Evolutionary conservation across 35 echinoderm and acorn worm genomes (phyloP).

Genomic region (Ptychodera flava): DNA sequence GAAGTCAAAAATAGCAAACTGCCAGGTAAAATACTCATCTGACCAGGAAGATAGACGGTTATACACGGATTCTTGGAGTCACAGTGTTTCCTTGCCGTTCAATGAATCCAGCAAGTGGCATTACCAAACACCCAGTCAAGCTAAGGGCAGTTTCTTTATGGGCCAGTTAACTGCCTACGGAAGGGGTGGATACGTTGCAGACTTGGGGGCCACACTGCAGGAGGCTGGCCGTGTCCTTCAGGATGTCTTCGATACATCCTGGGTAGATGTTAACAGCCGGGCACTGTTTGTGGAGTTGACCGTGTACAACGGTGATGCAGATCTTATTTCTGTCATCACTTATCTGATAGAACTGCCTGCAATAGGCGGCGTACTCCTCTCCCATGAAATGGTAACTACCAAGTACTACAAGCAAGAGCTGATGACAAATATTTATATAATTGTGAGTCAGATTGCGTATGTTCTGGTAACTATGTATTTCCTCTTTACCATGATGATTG

Average conservation of each 20-base stretch:
- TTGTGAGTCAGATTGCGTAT: conserved; percentile 37
- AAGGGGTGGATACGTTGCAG: conserved; percentile 50
- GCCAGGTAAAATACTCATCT: neutral
- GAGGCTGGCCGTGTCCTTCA: neutral
- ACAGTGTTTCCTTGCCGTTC: neutral
- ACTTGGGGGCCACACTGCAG: conserved; percentile 21
- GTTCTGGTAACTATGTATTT: conserved; percentile 49
- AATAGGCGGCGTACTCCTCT: conserved; percentile 21
- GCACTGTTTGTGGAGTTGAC: conserved; percentile 84
- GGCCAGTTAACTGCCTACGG: conserved; percentile 5
- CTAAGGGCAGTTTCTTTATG: conserved; percentile 47
- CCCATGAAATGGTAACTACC: conserved; percentile 38
- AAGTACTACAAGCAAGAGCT: conserved; percentile 7
- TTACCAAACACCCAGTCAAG: conserved; percentile 28
- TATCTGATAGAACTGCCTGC: conserved; percentile 46
- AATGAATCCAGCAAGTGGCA: neutral
- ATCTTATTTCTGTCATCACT: conserved; percentile 58
- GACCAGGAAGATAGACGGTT: conserved; percentile 13
- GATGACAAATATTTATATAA: neutral
- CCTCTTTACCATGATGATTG: conserved; percentile 35
- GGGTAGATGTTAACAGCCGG: conserved; percentile 57
- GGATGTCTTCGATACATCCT: conserved; percentile 16
- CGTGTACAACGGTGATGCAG: conserved; percentile 64
- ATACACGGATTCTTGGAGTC: conserved; percentile 37
- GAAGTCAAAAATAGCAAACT: no score